phyloP scores from a whole-genome alignment of 2,113 vertebrate genomes.

The Verasper variegatus region DNA sequence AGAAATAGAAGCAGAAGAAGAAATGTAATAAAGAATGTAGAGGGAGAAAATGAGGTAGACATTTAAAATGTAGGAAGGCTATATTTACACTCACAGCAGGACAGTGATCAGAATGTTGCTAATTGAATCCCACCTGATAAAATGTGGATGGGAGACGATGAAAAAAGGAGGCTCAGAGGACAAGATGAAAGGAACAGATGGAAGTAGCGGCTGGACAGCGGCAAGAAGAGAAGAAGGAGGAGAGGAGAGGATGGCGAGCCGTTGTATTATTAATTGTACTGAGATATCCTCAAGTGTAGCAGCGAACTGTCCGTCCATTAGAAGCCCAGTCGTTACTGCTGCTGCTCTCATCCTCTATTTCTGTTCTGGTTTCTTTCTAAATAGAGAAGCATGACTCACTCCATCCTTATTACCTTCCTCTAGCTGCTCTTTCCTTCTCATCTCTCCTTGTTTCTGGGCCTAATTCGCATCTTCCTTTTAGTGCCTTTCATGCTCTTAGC shows the following conservation, averaged over 20 bases:
- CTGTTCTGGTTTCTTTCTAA: slow-evolving; percentile 48
- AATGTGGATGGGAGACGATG: slow-evolving; percentile 15
- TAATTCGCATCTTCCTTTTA: not conserved
- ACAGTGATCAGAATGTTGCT: slow-evolving; percentile 37
- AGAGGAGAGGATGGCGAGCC: slow-evolving; percentile 20
- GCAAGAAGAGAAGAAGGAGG: slow-evolving; percentile 31
- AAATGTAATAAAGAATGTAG: not conserved
- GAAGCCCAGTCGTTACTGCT: slow-evolving; percentile 32
- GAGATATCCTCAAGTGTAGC: slow-evolving; percentile 63
- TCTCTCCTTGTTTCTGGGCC: not conserved
- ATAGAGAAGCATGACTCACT: slow-evolving; percentile 61
- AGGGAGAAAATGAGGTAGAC: not conserved
- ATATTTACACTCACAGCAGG: slow-evolving; percentile 25
- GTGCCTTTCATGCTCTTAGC: not conserved
- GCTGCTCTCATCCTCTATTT: slow-evolving; percentile 47
- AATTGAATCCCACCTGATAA: slow-evolving; percentile 40
- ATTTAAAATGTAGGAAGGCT: not conserved
- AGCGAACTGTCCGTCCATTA: slow-evolving; percentile 64
- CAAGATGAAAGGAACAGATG: slow-evolving; percentile 57
- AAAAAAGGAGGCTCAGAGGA: slow-evolving; percentile 12
- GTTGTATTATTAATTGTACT: slow-evolving; percentile 73
- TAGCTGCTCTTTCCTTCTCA: slow-evolving; percentile 2
- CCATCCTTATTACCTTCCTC: slow-evolving; percentile 19
- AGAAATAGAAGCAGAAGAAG: too few relatives aligned
- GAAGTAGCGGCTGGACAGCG: slow-evolving; percentile 38